Percentiles rank a stretch among this genome's conserved stretches.
Conservation (phyloP, 2,113 vertebrate species). For the Lethenteron camtschaticum region DNA sequence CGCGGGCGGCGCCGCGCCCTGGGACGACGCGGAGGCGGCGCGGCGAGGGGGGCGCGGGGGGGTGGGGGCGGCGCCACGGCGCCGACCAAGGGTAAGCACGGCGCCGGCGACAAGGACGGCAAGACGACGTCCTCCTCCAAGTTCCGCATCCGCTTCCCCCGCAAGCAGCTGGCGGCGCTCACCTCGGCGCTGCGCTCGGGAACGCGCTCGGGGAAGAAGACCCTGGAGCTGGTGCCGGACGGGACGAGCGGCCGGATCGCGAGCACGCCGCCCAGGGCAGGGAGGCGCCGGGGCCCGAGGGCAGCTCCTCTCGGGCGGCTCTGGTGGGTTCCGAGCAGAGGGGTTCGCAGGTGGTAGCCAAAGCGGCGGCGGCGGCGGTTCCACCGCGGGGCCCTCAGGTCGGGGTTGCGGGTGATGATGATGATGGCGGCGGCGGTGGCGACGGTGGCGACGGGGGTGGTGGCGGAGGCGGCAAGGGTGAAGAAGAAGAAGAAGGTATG, state of each 20-base stretch:
- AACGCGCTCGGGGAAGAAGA: slow-evolving; percentile 7
- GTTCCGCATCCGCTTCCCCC: background rate
- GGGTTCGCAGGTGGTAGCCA: too few species aligned
- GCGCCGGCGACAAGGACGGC: slow-evolving; percentile 1
- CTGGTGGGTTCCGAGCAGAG: too few species aligned
- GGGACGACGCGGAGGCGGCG: background rate
- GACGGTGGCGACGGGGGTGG: background rate
- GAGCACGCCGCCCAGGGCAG: too few species aligned
- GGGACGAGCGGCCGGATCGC: background rate
- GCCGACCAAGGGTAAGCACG: background rate
- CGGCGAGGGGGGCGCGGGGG: background rate
- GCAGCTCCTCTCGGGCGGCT: background rate
- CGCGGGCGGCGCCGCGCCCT: background rate
- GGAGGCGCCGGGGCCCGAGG: background rate
- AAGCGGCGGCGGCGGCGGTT: too few species aligned
- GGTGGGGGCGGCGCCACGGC: background rate
- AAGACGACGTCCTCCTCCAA: background rate
- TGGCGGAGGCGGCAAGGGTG: background rate
- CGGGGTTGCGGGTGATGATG: too few species aligned
- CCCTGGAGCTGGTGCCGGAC: slow-evolving; percentile 2
- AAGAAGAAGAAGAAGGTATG: background rate
- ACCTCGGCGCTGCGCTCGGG: slow-evolving; percentile 13
- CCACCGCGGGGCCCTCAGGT: too few species aligned
- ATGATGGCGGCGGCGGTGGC: too few species aligned
- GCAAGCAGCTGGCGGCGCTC: slow-evolving; percentile 9